Evolutionary conservation across 1,140 invertebrate genomes (phyloP).

Genomic region (Capitella teleta): DNA sequence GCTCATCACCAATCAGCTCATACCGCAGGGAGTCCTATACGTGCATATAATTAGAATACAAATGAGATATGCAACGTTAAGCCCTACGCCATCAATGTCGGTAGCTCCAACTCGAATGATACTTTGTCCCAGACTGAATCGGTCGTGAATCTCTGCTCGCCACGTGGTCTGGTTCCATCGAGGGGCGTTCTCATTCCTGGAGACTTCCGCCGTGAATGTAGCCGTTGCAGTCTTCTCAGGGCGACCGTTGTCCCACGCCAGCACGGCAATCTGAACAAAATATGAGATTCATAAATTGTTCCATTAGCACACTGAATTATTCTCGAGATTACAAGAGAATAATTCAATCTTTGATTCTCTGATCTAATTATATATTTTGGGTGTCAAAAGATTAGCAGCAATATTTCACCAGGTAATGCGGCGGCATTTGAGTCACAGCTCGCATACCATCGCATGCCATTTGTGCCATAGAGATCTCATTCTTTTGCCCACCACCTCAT

Average conservation of each 20-base stretch:
- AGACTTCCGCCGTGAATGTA: conserved; percentile 4
- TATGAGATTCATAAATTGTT: too few species aligned
- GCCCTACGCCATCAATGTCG: conserved; percentile 5
- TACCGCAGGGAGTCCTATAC: conserved; percentile 7
- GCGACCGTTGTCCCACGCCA: conserved; percentile 4
- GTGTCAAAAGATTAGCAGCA: too few species aligned
- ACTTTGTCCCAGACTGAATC: conserved; percentile 4
- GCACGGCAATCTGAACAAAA: neutral
- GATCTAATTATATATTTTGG: too few species aligned
- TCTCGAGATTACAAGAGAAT: too few species aligned
- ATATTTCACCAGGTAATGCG: too few species aligned
- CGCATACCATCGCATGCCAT: too few species aligned
- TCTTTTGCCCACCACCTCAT: too few species aligned
- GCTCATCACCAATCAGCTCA: conserved; percentile 6
- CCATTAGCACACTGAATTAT: too few species aligned
- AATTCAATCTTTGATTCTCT: too few species aligned
- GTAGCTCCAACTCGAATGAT: conserved; percentile 1
- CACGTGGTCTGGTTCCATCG: conserved; percentile 5
- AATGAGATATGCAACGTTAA: neutral
- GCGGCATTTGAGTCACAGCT: too few species aligned
- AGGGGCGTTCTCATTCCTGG: conserved; percentile 7
- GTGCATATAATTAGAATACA: neutral
- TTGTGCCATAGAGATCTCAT: too few species aligned
- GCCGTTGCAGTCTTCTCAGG: conserved; percentile 8
- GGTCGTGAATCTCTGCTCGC: conserved; percentile 1